Evolutionary conservation across 2,113 vertebrate genomes (phyloP).

Genomic region (Strix uralensis): DNA sequence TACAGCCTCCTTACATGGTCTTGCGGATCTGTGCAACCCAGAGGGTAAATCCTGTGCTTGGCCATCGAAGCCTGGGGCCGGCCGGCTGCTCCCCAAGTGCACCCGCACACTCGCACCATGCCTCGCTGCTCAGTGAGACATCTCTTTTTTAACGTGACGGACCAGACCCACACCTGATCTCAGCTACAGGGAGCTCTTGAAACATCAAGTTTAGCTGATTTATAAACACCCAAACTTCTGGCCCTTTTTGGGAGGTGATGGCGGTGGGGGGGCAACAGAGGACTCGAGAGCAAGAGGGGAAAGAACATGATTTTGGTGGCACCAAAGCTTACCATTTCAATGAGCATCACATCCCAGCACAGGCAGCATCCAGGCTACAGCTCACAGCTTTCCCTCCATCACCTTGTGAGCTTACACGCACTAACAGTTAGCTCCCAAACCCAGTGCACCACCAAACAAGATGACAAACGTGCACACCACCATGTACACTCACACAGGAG

Average conservation of each 20-base stretch:
- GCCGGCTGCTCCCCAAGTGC: fast-evolving
- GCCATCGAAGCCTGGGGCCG: no score
- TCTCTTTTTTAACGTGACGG: background rate
- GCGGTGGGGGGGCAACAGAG: background rate
- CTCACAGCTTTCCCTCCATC: background rate
- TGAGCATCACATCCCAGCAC: background rate
- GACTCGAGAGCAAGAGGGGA: background rate
- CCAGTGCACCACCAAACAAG: background rate
- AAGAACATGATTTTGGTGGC: background rate
- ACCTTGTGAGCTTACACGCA: no score
- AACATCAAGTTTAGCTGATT: background rate
- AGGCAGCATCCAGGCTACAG: background rate
- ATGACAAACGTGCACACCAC: background rate
- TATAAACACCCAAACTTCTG: background rate
- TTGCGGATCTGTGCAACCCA: background rate
- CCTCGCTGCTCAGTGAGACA: background rate
- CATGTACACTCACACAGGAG: background rate
- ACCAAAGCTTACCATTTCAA: background rate
- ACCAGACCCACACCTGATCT: background rate
- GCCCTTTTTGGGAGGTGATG: background rate
- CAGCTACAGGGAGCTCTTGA: background rate
- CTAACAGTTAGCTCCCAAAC: background rate
- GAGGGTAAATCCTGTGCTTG: background rate
- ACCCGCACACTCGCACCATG: background rate
- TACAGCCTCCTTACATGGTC: background rate